A percentile compares a stretch with the other conserved stretches of the same genome.
phyloP scores from a whole-genome alignment of 2,113 vertebrate species.

The Symphodus melops region DNA sequence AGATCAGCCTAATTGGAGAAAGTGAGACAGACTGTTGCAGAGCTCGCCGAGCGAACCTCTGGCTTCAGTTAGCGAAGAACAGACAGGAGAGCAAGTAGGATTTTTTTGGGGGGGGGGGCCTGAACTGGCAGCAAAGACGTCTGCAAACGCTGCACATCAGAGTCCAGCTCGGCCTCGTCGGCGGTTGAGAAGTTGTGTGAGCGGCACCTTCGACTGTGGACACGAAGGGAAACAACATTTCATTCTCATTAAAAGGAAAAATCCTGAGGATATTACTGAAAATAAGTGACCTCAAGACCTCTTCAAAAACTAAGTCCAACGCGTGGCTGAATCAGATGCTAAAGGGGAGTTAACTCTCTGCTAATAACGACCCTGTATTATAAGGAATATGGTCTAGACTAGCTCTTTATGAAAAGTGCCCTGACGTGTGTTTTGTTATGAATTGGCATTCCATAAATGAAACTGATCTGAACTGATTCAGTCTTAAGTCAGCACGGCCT shows the following conservation, averaged over 20 bases:
- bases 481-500: not conserved
- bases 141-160: constrained; percentile 17
- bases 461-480: not conserved
- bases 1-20: constrained; percentile 73
- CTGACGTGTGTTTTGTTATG: not conserved
- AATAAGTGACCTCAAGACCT: not conserved
- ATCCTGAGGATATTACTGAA: not conserved
- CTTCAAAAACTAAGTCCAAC: not conserved
- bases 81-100: constrained; percentile 33
- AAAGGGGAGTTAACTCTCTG: not conserved
- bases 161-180: not conserved
- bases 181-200: constrained; percentile 4
- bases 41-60: constrained; percentile 32
- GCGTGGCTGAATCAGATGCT: not conserved
- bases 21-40: constrained; percentile 59
- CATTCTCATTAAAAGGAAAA: not conserved
- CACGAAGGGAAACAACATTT: not conserved
- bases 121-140: constrained; percentile 33
- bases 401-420: not conserved
- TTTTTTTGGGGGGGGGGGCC: too few relatives aligned
- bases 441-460: not conserved
- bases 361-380: constrained; percentile 5
- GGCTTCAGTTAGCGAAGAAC: constrained; percentile 59
- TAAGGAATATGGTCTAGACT: not conserved
- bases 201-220: not conserved